These are phyloP conservation scores for Varanus salvator DNA, from an alignment of 2,113 vertebrate genomes.

Conservation along the genomic window DNA sequence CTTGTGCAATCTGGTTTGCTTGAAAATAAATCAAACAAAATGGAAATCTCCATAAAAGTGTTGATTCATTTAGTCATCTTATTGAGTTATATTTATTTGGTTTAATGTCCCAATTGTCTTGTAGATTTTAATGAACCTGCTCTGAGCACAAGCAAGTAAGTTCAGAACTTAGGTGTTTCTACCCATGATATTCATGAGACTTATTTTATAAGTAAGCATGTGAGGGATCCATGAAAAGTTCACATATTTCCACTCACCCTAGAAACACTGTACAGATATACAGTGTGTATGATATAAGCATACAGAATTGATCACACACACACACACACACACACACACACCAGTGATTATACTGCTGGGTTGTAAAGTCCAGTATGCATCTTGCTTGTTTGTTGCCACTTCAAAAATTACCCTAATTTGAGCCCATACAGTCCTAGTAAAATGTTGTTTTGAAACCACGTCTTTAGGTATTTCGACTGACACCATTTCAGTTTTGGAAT, in stretches of 20 bases:
- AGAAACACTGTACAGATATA: neutral
- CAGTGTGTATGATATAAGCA: neutral
- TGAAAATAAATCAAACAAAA: neutral
- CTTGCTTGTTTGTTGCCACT: slow-evolving; percentile 6
- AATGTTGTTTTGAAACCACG: slow-evolving; percentile 73
- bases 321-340: neutral
- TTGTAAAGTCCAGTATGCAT: slow-evolving; percentile 15
- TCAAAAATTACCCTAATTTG: slow-evolving; percentile 54
- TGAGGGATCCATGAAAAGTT: slow-evolving; percentile 11
- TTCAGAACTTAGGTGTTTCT: neutral
- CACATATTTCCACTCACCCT: neutral
- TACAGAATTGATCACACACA: too few species aligned
- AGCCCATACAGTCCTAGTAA: slow-evolving; percentile 61
- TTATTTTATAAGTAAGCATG: neutral
- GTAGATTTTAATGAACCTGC: neutral
- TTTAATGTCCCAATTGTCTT: neutral
- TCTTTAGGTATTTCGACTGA: slow-evolving; percentile 77
- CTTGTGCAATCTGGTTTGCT: neutral
- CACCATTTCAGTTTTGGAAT: slow-evolving; percentile 81
- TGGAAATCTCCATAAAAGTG: neutral
- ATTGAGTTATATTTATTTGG: neutral
- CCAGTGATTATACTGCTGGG: neutral
- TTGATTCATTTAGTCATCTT: neutral
- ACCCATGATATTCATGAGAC: neutral
- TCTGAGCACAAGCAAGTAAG: neutral